phyloP scores from a whole-genome alignment of 2,113 vertebrate species.

The Hippocampus barbouri region DNA sequence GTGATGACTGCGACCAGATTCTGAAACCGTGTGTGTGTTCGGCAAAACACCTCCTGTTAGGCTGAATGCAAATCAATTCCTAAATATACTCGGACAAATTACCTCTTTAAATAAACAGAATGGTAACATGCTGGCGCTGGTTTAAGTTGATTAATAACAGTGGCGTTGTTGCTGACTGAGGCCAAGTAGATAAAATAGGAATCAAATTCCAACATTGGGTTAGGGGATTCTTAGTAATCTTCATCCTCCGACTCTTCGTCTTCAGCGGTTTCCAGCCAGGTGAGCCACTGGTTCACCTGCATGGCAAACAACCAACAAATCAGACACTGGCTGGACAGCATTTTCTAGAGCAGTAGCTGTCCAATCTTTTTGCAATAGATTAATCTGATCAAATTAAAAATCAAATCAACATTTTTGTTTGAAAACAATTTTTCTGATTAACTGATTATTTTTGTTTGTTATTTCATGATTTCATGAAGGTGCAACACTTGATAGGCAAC shows the following conservation, averaged over 20 bases:
- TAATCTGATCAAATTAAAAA: too few species aligned
- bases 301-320: conserved; percentile 64
- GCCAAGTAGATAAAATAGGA: conserved; percentile 41
- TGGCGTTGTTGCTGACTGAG: conserved; percentile 69
- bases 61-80: not conserved
- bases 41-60: conserved; percentile 27
- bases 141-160: conserved; percentile 85
- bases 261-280: conserved; percentile 98
- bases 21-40: conserved; percentile 32
- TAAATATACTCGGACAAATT: not conserved
- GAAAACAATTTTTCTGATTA: too few species aligned
- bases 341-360: too few species aligned
- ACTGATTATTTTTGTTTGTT: too few species aligned
- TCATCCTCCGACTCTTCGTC: conserved; percentile 98
- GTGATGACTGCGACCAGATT: conserved; percentile 46
- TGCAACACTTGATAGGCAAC: too few species aligned
- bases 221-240: conserved; percentile 84
- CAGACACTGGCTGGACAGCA: not conserved
- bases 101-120: not conserved
- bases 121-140: conserved; percentile 68
- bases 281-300: conserved; percentile 97
- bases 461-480: too few species aligned
- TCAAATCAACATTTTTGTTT: too few species aligned
- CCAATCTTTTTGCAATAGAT: too few species aligned
- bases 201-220: conserved; percentile 81